A percentile compares a stretch with the other conserved stretches of the same genome.
phyloP scores from a whole-genome alignment of 2,797 vertebrate species.

The Carcharodon carcharias region DNA sequence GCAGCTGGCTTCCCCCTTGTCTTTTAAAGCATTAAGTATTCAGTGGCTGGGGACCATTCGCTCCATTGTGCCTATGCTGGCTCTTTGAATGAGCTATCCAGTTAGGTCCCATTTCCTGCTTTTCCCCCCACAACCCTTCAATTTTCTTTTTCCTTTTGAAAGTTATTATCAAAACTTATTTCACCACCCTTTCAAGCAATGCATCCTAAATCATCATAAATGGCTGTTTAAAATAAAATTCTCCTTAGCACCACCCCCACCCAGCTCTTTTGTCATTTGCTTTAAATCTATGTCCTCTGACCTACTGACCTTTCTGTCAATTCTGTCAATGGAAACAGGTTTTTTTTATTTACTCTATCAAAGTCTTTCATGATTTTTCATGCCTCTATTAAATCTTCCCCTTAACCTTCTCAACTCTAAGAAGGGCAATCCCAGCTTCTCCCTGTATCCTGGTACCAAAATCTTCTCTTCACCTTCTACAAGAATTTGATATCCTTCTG shows the following conservation, averaged over 20 bases:
- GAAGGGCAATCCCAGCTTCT: no score
- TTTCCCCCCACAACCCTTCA: no score
- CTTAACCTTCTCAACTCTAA: neutral
- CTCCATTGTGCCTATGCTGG: neutral
- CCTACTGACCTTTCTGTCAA: neutral
- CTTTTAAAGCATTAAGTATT: neutral
- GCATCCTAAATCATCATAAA: neutral
- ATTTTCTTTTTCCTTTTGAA: neutral
- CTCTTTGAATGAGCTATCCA: neutral
- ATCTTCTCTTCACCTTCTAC: no score
- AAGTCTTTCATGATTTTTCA: neutral
- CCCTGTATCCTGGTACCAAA: no score
- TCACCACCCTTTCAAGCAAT: neutral
- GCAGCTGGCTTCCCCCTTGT: neutral
- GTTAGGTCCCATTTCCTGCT: no score
- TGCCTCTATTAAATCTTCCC: neutral
- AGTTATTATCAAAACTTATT: neutral
- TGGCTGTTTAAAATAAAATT: neutral
- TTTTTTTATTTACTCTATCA: neutral
- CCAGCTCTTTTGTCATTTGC: neutral
- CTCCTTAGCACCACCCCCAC: no score
- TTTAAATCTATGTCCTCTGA: neutral
- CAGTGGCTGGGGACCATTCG: neutral
- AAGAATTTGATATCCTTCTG: no score
- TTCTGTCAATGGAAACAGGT: neutral